phyloP scores from a whole-genome alignment of 2,888 invertebrate genomes.

The Lathronympha strigana region DNA sequence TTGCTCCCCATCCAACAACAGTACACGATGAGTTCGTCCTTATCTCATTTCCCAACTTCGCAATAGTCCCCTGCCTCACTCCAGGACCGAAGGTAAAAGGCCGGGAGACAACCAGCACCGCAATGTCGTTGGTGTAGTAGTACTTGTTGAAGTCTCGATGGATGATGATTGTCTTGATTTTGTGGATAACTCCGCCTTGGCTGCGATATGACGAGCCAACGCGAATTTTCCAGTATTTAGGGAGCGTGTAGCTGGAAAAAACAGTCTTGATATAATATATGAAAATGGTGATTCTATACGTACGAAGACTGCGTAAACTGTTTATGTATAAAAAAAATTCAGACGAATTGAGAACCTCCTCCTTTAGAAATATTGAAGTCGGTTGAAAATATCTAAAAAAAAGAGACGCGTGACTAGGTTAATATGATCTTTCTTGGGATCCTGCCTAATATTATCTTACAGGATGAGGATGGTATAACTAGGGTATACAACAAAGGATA shows the following conservation, averaged over 20 bases:
- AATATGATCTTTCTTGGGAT: too few relatives aligned
- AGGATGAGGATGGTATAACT: too few relatives aligned
- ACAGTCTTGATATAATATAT: background rate
- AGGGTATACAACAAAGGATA: too few relatives aligned
- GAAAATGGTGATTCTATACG: too few relatives aligned
- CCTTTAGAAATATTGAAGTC: too few relatives aligned
- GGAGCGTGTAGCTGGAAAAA: slow-evolving; percentile 64
- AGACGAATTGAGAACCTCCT: too few relatives aligned
- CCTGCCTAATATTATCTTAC: too few relatives aligned
- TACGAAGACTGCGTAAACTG: too few relatives aligned
- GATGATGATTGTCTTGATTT: slow-evolving; percentile 64
- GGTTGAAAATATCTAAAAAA: too few relatives aligned
- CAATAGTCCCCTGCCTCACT: slow-evolving; percentile 69
- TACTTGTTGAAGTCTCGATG: slow-evolving; percentile 67
- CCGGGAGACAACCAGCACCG: slow-evolving; percentile 62
- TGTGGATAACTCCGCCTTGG: slow-evolving; percentile 64
- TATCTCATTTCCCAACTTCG: slow-evolving; percentile 65
- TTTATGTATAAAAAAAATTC: too few relatives aligned
- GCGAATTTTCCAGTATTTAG: slow-evolving; percentile 71
- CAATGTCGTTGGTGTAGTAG: slow-evolving; percentile 71
- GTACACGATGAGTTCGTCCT: slow-evolving; percentile 62
- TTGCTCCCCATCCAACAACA: slow-evolving; percentile 74
- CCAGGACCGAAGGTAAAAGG: slow-evolving; percentile 61
- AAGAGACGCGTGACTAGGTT: too few relatives aligned
- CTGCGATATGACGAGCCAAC: slow-evolving; percentile 72